Base-by-base conservation (phyloP, 2,113 vertebrate species). In the Saimiri boliviensis region DNA sequence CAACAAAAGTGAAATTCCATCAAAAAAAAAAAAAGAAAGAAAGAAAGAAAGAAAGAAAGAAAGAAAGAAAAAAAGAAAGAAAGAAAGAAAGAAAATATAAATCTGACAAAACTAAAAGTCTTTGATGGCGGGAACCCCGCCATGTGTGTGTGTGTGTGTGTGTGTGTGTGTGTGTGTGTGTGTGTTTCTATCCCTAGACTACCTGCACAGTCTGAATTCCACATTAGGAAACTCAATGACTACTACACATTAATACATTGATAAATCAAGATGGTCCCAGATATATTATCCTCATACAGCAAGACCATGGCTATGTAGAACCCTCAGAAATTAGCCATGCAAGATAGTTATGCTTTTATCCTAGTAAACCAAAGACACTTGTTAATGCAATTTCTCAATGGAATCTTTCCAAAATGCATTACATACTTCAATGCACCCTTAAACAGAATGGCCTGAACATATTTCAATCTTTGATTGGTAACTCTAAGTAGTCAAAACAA, bases 381-480 rank as follows among this genome's bases (percentile, higher is more conserved):
- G 90, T 76, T 54, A 86, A 97, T 74, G 45, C 47, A 94, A 73
- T 54, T 83, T 96, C 54, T 76, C 30, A 84, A 66, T 21, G 8
- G 89, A 92, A 90, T 58, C 37, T 91, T 95, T 89, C 52, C 8
- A 70, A 95, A 85, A 45, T 60, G 4, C 16, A 93, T 60, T 45
- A 81, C 23, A 47, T 80, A 76, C 6, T 37, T 89, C 23, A 68
- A 0, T 83, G 13, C 2, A 81, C 19, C 56, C 42, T 92, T 93
- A 66, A 83, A 66, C 16, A 81, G 30, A 87, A 95, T 54, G 80
- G 52, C 23, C 11, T 40, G 35, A 92, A 86, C 56, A 56, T 91
- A 71, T 92, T 95, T 95, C 25, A 83, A 6, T 81, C 49, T 93
- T 94, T 89, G 86, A 45, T 54, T 71, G 70, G 58, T 21, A 47